These are phyloP conservation scores for Drosophila leonis DNA, from an alignment of 2,888 invertebrate genomes.

Conservation along the genomic window DNA sequence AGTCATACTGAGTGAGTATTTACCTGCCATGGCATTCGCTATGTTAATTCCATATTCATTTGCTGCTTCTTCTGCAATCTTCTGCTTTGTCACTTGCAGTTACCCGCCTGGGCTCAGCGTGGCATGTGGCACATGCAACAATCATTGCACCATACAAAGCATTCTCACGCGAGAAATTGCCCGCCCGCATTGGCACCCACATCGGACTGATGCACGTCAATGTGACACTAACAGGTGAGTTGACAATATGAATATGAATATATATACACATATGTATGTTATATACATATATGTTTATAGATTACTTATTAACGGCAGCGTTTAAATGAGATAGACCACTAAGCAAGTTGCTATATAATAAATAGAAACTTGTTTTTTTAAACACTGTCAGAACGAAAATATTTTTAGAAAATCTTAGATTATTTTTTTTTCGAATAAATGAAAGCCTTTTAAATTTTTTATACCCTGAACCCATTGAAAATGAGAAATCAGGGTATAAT, in stretches of 20 bases:
- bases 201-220: slow-evolving; percentile 98
- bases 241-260: slow-evolving; percentile 12
- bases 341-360: too few species aligned
- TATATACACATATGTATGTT: background rate
- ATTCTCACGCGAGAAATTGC: slow-evolving; percentile 94
- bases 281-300: slow-evolving; percentile 7
- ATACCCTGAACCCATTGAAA: too few species aligned
- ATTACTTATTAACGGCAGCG: background rate
- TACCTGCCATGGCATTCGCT: slow-evolving; percentile 34
- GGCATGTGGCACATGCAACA: slow-evolving; percentile 95
- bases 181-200: slow-evolving; percentile 95
- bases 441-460: too few species aligned
- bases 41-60: slow-evolving; percentile 35
- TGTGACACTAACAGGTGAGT: slow-evolving; percentile 95
- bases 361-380: too few species aligned
- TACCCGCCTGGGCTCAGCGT: slow-evolving; percentile 95
- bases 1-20: slow-evolving; percentile 94
- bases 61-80: slow-evolving; percentile 32
- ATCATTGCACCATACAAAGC: slow-evolving; percentile 95
- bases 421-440: too few species aligned
- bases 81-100: slow-evolving; percentile 87
- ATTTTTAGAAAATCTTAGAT: too few species aligned
- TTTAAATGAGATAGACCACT: too few species aligned
- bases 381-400: too few species aligned
- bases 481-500: too few species aligned